These are phyloP conservation scores for Andrena flavipes DNA, from an alignment of 2,888 invertebrate species.

Conservation along the genomic window DNA sequence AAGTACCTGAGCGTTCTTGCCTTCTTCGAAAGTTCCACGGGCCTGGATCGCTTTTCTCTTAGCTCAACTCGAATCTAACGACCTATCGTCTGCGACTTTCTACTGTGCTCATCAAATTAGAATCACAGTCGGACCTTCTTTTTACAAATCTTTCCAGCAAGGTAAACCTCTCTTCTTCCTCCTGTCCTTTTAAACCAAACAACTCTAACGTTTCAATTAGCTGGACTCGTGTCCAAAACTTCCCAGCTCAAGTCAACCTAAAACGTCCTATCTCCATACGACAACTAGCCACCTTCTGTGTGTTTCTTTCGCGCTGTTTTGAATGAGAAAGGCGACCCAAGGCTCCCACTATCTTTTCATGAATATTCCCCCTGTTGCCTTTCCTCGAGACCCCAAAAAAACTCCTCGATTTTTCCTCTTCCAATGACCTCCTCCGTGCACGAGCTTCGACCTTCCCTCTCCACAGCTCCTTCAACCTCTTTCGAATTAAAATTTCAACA, in stretches of 20 bases:
- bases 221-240: conserved; percentile 28
- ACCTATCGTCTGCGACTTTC: background rate
- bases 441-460: background rate
- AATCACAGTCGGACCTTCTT: background rate
- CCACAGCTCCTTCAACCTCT: background rate
- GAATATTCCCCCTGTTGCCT: conserved; percentile 40
- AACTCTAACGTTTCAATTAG: conserved; percentile 30
- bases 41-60: background rate
- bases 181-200: background rate
- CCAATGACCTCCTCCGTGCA: background rate
- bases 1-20: background rate
- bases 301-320: conserved; percentile 39
- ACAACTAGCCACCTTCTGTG: conserved; percentile 3
- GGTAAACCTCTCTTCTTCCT: background rate
- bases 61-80: background rate
- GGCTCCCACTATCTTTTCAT: conserved; percentile 44
- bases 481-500: conserved; percentile 38
- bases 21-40: background rate
- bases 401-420: background rate
- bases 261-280: conserved; percentile 44
- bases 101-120: background rate
- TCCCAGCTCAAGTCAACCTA: conserved; percentile 20
- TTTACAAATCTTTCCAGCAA: too few species aligned
- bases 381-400: background rate
- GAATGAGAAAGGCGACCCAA: conserved; percentile 50